Conservation (phyloP, 2,113 vertebrate genomes). For the Pedionomus torquatus region DNA sequence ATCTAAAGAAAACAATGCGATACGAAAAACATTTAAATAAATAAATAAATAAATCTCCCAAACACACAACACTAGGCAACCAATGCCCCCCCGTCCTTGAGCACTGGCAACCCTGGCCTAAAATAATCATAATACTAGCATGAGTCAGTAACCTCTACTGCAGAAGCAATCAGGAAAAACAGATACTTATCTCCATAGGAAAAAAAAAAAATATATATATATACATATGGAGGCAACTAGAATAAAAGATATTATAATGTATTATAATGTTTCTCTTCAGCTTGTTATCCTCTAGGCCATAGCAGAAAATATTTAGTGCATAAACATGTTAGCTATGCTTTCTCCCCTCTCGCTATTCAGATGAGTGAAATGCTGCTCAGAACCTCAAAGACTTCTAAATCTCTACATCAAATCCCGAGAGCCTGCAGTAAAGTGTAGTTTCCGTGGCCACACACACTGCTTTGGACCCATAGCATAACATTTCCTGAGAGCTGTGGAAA, state of each 20-base stretch:
- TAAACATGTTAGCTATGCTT: neutral
- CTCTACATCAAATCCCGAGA: neutral
- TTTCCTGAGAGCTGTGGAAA: neutral
- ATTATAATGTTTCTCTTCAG: neutral
- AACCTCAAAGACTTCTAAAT: neutral
- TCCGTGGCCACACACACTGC: neutral
- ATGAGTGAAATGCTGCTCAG: neutral
- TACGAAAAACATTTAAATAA: too few relatives aligned
- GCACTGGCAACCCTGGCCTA: neutral
- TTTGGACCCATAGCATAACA: neutral
- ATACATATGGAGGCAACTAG: neutral
- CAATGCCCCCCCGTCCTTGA: fast-evolving
- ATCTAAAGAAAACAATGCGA: neutral
- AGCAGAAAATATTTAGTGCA: neutral
- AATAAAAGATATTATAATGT: neutral
- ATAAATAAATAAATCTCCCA: neutral
- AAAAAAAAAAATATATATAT: neutral
- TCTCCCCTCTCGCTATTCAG: neutral
- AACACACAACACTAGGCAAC: neutral
- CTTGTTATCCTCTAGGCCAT: neutral
- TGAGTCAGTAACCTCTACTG: neutral
- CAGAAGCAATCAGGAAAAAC: neutral
- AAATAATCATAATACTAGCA: neutral
- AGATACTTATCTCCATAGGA: neutral
- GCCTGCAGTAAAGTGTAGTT: neutral